Conservation (phyloP, 1,140 invertebrate genomes). For the Dryas iulia region DNA sequence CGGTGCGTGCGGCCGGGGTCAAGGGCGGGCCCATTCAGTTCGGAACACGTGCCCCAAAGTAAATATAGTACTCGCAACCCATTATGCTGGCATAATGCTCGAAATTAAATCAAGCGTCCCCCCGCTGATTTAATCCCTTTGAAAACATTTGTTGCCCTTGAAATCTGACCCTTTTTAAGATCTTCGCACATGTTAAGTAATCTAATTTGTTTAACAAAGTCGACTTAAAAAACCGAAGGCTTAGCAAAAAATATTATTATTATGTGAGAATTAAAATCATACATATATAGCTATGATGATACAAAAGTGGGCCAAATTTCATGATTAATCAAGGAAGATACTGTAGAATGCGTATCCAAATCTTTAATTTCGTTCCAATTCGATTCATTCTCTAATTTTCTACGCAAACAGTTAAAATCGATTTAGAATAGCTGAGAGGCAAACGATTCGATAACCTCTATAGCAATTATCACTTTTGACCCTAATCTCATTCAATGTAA, state of each 20-base stretch:
- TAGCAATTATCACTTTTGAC: background rate
- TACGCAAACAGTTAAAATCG: slow-evolving; percentile 17
- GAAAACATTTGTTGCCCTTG: slow-evolving; percentile 8
- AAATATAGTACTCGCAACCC: slow-evolving; percentile 69
- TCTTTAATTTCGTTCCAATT: slow-evolving; percentile 6
- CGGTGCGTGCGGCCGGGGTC: slow-evolving; percentile 69
- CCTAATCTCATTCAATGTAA: slow-evolving; percentile 3
- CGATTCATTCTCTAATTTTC: slow-evolving; percentile 15
- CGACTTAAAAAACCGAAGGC: background rate
- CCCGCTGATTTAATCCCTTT: slow-evolving; percentile 15
- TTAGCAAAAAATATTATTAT: no score
- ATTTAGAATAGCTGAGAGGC: slow-evolving; percentile 7
- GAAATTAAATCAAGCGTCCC: slow-evolving; percentile 24
- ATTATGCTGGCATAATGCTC: slow-evolving; percentile 51
- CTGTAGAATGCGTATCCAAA: slow-evolving; percentile 4
- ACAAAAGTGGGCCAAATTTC: background rate
- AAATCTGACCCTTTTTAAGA: slow-evolving; percentile 1
- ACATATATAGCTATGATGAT: background rate
- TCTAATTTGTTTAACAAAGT: background rate
- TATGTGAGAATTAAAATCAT: no score
- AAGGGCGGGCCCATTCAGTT: slow-evolving; percentile 74
- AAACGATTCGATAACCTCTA: slow-evolving; percentile 8
- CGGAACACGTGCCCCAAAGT: slow-evolving; percentile 74
- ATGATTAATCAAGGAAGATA: background rate
- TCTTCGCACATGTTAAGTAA: background rate